Percentiles rank a stretch among this genome's conserved stretches.
Evolutionary conservation across 2,797 vertebrate species (phyloP).

Genomic region (Caiman crocodilus): DNA sequence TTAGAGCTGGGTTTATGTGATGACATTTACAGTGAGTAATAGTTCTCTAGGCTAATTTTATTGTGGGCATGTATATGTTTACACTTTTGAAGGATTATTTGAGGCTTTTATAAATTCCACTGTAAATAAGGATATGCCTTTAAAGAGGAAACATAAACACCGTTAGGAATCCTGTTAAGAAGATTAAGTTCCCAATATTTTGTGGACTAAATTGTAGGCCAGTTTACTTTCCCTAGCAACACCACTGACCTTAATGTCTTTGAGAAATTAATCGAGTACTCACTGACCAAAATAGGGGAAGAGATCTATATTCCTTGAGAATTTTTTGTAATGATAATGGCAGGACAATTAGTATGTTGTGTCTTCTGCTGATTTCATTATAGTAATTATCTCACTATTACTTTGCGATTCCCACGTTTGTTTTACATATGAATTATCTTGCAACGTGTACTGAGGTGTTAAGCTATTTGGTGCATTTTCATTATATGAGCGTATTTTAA

Average conservation of each 20-base stretch:
- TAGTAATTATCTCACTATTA: neutral
- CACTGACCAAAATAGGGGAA: neutral
- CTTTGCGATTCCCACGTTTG: neutral
- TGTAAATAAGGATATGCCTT: neutral
- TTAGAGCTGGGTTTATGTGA: neutral
- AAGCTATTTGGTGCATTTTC: neutral
- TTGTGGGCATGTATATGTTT: neutral
- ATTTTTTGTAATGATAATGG: neutral
- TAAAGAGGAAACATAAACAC: neutral
- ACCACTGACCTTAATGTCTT: neutral
- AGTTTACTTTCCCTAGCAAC: neutral
- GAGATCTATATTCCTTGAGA: neutral
- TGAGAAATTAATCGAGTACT: neutral
- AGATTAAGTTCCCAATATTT: neutral
- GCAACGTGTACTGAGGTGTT: neutral
- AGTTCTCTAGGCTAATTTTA: slow-evolving; percentile 25
- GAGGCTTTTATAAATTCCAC: neutral
- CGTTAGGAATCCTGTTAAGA: neutral
- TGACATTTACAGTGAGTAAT: slow-evolving; percentile 17
- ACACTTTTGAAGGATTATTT: neutral
- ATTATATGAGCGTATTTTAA: neutral
- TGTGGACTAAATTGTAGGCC: neutral
- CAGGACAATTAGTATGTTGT: neutral
- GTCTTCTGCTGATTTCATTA: neutral
- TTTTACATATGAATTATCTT: neutral